Conservation (phyloP, 2,113 vertebrate genomes). For the Cyphotilapia sp. region DNA sequence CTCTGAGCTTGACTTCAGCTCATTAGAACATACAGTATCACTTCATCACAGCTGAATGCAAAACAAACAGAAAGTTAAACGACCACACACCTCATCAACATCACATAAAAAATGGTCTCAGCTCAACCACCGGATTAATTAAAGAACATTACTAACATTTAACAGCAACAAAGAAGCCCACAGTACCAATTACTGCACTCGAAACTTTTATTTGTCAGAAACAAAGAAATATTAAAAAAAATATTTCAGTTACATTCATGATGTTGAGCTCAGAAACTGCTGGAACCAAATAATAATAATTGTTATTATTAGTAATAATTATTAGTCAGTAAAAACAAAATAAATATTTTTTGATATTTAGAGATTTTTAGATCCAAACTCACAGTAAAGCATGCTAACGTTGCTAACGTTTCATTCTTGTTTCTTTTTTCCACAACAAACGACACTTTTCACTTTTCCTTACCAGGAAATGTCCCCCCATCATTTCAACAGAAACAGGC, state of each 20-base stretch:
- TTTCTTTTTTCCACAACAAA: background rate
- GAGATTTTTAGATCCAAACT: rapidly evolving
- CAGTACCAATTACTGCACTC: background rate
- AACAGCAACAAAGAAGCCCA: background rate
- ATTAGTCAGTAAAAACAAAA: background rate
- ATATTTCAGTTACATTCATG: background rate
- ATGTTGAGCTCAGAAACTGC: background rate
- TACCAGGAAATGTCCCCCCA: background rate
- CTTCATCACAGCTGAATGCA: constrained; percentile 12
- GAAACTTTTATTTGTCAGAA: background rate
- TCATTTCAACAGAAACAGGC: background rate
- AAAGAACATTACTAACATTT: background rate
- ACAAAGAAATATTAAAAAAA: background rate
- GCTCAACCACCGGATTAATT: background rate
- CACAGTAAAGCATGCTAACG: background rate
- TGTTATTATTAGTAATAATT: background rate
- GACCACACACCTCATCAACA: constrained; percentile 30
- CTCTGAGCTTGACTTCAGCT: background rate
- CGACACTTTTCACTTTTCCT: background rate
- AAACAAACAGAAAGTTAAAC: constrained; percentile 29
- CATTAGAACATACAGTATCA: constrained; percentile 21
- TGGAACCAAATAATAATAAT: background rate
- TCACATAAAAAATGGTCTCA: background rate
- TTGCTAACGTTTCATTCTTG: rapidly evolving
- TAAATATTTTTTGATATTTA: rapidly evolving